Evolutionary conservation across 2,113 vertebrate genomes (phyloP).

Genomic region (Platichthys flesus): DNA sequence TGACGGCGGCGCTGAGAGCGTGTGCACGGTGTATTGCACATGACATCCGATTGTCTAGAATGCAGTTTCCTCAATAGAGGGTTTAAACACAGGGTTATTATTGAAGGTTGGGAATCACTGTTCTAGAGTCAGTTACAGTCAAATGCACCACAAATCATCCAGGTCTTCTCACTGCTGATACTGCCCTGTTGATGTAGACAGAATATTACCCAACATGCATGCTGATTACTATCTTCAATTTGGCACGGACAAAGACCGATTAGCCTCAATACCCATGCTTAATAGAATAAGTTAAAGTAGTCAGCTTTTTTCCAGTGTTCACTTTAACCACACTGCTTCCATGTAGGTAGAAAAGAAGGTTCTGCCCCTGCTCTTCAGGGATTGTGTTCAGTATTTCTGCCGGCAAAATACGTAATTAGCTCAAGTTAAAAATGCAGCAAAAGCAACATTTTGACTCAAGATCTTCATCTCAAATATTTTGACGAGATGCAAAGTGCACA

Average conservation of each 20-base stretch:
- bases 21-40: constrained; percentile 4
- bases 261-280: constrained; percentile 43
- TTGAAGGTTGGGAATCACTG: constrained; percentile 14
- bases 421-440: constrained; percentile 6
- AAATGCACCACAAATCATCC: constrained; percentile 37
- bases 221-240: constrained; percentile 52
- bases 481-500: background rate
- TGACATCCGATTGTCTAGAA: constrained; percentile 11
- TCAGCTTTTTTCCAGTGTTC: constrained; percentile 36
- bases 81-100: constrained; percentile 8
- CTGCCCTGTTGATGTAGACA: constrained; percentile 74
- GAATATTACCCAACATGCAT: constrained; percentile 68
- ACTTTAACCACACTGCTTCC: constrained; percentile 46
- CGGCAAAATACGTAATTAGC: constrained; percentile 28
- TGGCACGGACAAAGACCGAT: constrained; percentile 34
- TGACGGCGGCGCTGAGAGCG: constrained; percentile 42
- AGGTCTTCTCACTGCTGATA: constrained; percentile 71
- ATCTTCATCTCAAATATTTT: constrained; percentile 24
- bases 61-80: constrained; percentile 1
- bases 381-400: background rate
- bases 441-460: background rate
- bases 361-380: constrained; percentile 9
- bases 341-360: constrained; percentile 24
- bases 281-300: constrained; percentile 47
- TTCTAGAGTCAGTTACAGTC: constrained; percentile 25